Evolutionary conservation across 2,888 invertebrate genomes (phyloP).

Genomic region (Harpalus rubripes): DNA sequence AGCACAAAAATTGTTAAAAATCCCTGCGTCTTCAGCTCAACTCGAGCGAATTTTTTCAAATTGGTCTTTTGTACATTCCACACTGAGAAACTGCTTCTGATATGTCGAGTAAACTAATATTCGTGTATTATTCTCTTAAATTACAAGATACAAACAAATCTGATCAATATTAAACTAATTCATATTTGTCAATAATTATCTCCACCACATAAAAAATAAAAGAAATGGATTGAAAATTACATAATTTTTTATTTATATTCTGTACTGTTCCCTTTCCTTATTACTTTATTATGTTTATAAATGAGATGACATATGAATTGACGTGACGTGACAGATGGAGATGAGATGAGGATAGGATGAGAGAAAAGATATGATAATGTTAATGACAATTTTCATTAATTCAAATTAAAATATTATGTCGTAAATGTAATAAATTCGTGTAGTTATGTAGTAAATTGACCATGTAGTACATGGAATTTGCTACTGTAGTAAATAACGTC

Average conservation of each 20-base stretch:
- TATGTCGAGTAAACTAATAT: constrained; percentile 4
- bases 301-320: background rate
- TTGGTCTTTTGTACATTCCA: constrained; percentile 15
- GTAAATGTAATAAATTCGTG: constrained; percentile 1
- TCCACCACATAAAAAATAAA: constrained; percentile 4
- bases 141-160: background rate
- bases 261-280: constrained; percentile 2
- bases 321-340: constrained; percentile 9
- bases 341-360: constrained; percentile 7
- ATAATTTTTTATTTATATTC: constrained; percentile 8
- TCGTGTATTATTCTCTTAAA: constrained; percentile 26
- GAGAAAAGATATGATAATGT: background rate
- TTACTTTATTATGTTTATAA: background rate
- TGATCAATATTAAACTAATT: too few species aligned
- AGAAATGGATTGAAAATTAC: constrained; percentile 5
- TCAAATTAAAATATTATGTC: background rate
- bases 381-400: constrained; percentile 19
- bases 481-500: constrained; percentile 21
- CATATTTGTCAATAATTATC: too few species aligned
- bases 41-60: too few species aligned
- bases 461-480: constrained; percentile 9
- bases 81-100: constrained; percentile 12
- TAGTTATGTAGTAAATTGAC: constrained; percentile 21
- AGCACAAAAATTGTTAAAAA: too few species aligned
- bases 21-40: too few species aligned